Base-by-base conservation (phyloP, 2,113 vertebrate species). In the Leuciscus idus region DNA sequence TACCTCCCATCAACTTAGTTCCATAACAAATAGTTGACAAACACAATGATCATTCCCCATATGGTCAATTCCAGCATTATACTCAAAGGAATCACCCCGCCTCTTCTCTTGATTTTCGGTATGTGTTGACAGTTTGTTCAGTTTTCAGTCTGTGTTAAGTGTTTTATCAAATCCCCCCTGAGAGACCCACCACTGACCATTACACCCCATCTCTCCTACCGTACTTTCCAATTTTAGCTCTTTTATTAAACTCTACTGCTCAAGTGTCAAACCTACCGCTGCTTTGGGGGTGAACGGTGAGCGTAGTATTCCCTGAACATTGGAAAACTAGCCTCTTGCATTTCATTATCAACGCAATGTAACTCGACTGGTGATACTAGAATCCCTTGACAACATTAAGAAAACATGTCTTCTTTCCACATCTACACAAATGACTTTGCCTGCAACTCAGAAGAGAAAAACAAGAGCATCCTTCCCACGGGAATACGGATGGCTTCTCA, bases 231-330 rank as follows among this genome's bases (percentile, higher is more conserved):
- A 79, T 87, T 85, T 83, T 89, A 85, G 86, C 62, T 68, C 64
- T 43, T 87, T 85, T 87, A 87, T 83, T 89, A 87, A 89, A 85
- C 85, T 81, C 76, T 59, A 48, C 85, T 85, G 77, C 64, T 79
- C 73, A 77, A 57, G 83, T 85, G 78, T 87, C 82, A 84, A 64
- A 68, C 59, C 52, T 64, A 85, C 85, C 43, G 39, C 82, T 89
- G 82, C 77, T 81, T 86, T 72, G 88, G 77, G 77, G 75, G 84
- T 79, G 84, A 78, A 77, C 50, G 68, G 48, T 11, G 19, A 76
- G 80, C n/a, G 4, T 17, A 50, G 82, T 82, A 87, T 81, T 87
- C 88, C 88, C 85, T 43, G 36, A 89, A 68, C 85, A 77, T 36
- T 12, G 21, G 46, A 50, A 76, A 83, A 55, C 61, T 1, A 39